Conservation (phyloP, 2,797 vertebrate species). For the Malacoraja senta region DNA sequence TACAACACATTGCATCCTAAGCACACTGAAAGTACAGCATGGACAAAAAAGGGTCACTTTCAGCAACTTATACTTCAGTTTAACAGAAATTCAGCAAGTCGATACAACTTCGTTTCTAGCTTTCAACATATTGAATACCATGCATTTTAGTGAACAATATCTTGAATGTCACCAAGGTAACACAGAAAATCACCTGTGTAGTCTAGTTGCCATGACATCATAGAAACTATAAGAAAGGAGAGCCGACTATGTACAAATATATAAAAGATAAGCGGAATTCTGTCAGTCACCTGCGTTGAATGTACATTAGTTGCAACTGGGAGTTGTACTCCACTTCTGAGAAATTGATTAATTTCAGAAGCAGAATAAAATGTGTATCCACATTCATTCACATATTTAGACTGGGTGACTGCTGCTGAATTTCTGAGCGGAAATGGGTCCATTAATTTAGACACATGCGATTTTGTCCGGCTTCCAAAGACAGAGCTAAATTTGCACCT, state of each 20-base stretch:
- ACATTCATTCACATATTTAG: no score
- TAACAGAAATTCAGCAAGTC: conserved; percentile 31
- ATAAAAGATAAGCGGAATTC: background rate
- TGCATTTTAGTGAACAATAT: conserved; percentile 30
- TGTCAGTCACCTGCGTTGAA: no score
- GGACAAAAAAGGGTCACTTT: conserved; percentile 13
- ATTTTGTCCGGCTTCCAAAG: background rate
- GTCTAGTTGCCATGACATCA: background rate
- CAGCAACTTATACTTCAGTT: conserved; percentile 34
- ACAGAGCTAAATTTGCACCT: background rate
- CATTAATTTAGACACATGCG: background rate
- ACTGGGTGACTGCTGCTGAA: no score
- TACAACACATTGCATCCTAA: conserved; percentile 5
- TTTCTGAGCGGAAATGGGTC: no score
- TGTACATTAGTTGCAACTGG: no score
- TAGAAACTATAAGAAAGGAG: conserved; percentile 8
- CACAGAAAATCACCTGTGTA: background rate
- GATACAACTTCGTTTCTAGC: conserved; percentile 24
- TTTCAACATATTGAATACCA: conserved; percentile 29
- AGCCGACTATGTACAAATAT: background rate
- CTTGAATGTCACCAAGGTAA: conserved; percentile 2
- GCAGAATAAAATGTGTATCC: no score
- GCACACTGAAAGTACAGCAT: background rate
- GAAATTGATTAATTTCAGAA: no score
- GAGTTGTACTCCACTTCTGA: no score